Evolutionary conservation across 2,113 vertebrate genomes (phyloP), one percentile per base, ranked within the genome.

Genomic region (Phodopus roborovskii): DNA sequence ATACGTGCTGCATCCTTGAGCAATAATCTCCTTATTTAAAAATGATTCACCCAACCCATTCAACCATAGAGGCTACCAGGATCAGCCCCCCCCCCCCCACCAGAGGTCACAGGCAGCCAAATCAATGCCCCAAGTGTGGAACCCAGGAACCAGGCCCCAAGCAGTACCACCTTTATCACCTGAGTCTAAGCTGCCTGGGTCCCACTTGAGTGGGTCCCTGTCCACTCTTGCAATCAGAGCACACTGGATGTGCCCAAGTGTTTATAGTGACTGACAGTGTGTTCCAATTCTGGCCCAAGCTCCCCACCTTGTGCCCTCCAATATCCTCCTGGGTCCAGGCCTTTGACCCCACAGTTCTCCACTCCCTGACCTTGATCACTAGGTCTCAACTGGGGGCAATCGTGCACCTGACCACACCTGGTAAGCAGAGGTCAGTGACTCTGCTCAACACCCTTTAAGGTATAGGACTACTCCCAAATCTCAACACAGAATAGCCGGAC

Each of bases 21-120:
- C 91, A 90, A 3, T 39, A 50, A 45, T 39, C 24, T 45, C 73
- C 70, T 81, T 85, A 68, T 75, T 88, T 26, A 94, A 94, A 88
- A 88, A 39, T 66, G 91, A 75, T 58, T 92, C 17, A 62, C 5
- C 53, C 70, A 42, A 24, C 28, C 88, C 17, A 60, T 13, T 73
- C 68, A 60, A 33, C 45, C 28, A 26, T 6, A 68, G 64, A 73
- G 64, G 88, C 50, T 74, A 39, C 22, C 62, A 81, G 45, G 33
- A 50, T 70, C 64, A n/a, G 64, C 15, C 48, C 28, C n/a, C n/a
- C n/a, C n/a, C n/a, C n/a, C n/a, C 42, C 42, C 70, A 45, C 83
- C 92, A 58, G 84, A 95, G 96, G 95, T 90, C 84, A 94, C 56
- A 87, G 88, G 74, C 53, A 78, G 95, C 85, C 15, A 79, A 79